These are phyloP conservation scores for Telenomus remus DNA, from an alignment of 1,140 invertebrate species.

Conservation along the genomic window DNA sequence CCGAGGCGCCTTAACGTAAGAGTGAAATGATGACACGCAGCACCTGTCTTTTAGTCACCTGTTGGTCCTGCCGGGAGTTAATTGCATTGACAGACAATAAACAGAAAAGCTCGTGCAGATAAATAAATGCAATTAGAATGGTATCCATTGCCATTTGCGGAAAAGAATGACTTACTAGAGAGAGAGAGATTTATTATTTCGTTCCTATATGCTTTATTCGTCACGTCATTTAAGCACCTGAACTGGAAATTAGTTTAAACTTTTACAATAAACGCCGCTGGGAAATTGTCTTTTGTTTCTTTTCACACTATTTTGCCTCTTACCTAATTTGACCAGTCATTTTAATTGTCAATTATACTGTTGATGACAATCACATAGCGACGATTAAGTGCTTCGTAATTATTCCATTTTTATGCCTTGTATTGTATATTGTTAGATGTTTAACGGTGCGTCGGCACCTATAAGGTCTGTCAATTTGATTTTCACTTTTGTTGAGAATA, in stretches of 20 bases:
- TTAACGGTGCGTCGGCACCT: conserved; percentile 25
- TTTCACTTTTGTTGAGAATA: conserved; percentile 7
- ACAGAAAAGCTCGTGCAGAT: not conserved
- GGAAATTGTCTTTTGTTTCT: conserved; percentile 53
- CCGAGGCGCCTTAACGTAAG: no score
- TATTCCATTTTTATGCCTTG: conserved; percentile 38
- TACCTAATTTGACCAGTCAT: conserved; percentile 36
- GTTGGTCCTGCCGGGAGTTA: conserved; percentile 28
- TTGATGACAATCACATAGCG: conserved; percentile 36
- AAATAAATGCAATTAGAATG: conserved; percentile 10
- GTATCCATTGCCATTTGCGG: conserved; percentile 19
- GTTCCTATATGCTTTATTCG: no score
- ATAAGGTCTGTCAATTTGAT: conserved; percentile 5
- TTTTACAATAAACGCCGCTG: conserved; percentile 41
- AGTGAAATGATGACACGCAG: conserved; percentile 46
- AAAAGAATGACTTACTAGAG: conserved; percentile 12
- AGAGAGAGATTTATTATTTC: no score
- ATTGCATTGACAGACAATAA: conserved; percentile 24
- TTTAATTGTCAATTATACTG: conserved; percentile 49
- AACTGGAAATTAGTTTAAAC: conserved; percentile 53
- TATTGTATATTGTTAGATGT: conserved; percentile 16
- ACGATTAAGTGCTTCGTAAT: conserved; percentile 45
- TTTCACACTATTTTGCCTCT: conserved; percentile 49
- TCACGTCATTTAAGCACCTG: conserved; percentile 36
- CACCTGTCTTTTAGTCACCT: conserved; percentile 55